These are phyloP conservation scores for Lytechinus pictus DNA, from an alignment of 35 echinoderm and acorn worm species.

Conservation along the genomic window DNA sequence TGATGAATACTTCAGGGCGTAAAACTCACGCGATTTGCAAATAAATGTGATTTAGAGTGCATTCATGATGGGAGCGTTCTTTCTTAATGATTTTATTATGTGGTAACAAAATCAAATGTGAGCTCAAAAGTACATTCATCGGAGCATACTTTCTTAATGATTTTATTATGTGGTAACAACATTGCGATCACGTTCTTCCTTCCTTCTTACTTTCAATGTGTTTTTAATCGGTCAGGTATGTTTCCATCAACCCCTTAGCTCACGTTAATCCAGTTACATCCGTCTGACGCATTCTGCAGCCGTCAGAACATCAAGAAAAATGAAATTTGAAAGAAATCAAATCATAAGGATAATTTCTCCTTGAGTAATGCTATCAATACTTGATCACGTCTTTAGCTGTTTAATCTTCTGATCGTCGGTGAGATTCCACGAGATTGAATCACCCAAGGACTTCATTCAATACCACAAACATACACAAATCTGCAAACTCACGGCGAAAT, in stretches of 20 bases:
- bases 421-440: not conserved
- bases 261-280: not conserved
- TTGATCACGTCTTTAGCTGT: slow-evolving; percentile 10
- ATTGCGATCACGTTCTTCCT: not conserved
- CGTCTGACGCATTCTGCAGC: not conserved
- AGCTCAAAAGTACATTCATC: not conserved
- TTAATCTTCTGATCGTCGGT: not conserved
- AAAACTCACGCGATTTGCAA: not conserved
- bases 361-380: not conserved
- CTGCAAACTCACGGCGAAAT: not conserved
- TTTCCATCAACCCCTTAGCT: not conserved
- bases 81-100: not conserved
- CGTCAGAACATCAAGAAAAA: not conserved
- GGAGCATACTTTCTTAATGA: slow-evolving; percentile 4
- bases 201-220: not conserved
- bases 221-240: slow-evolving; percentile 3
- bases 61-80: not conserved
- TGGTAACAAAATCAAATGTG: not conserved
- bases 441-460: not conserved
- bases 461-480: not conserved
- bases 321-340: too few relatives aligned
- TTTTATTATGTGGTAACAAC: not conserved
- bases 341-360: not conserved
- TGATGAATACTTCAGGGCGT: not conserved
- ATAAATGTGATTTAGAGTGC: not conserved